Evolutionary conservation across 2,888 invertebrate species (phyloP).

Genomic region (Neocrepidodera transversa): DNA sequence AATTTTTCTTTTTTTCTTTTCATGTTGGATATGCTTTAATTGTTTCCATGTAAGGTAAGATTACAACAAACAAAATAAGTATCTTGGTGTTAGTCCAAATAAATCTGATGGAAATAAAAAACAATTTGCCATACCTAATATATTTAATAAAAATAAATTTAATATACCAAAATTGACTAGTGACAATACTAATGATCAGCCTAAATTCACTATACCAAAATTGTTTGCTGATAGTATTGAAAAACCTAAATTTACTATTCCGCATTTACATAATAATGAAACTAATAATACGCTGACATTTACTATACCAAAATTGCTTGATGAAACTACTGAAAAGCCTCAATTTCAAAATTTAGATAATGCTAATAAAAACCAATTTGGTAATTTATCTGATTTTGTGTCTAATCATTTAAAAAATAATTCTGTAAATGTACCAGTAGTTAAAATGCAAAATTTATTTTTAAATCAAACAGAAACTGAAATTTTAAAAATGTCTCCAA

Average conservation of each 20-base stretch:
- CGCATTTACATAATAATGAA: constrained; percentile 23
- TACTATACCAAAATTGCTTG: background rate
- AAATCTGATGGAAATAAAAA: constrained; percentile 19
- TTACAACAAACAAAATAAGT: constrained; percentile 45
- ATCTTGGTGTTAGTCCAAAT: too few species aligned
- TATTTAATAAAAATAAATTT: constrained; percentile 33
- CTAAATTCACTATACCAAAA: constrained; percentile 5
- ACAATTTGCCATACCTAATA: constrained; percentile 33
- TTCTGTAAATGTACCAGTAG: constrained; percentile 2
- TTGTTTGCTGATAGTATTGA: background rate
- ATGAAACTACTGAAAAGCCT: background rate
- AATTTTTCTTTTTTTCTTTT: constrained; percentile 47
- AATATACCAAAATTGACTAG: too few species aligned
- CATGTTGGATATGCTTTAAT: constrained; percentile 49
- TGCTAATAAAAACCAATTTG: constrained; percentile 30
- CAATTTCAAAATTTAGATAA: background rate
- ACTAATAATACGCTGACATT: constrained; percentile 12
- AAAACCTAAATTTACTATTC: constrained; percentile 30
- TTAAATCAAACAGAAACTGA: constrained; percentile 4
- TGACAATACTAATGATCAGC: background rate
- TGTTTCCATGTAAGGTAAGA: constrained; percentile 62
- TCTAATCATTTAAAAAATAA: constrained; percentile 44
- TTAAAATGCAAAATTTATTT: constrained; percentile 1
- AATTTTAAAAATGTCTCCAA: constrained; percentile 4
- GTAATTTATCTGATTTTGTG: constrained; percentile 44